Percentiles rank a stretch among this genome's conserved stretches.
phyloP scores from a whole-genome alignment of 2,113 vertebrate genomes.

The Melanerpes formicivorus region DNA sequence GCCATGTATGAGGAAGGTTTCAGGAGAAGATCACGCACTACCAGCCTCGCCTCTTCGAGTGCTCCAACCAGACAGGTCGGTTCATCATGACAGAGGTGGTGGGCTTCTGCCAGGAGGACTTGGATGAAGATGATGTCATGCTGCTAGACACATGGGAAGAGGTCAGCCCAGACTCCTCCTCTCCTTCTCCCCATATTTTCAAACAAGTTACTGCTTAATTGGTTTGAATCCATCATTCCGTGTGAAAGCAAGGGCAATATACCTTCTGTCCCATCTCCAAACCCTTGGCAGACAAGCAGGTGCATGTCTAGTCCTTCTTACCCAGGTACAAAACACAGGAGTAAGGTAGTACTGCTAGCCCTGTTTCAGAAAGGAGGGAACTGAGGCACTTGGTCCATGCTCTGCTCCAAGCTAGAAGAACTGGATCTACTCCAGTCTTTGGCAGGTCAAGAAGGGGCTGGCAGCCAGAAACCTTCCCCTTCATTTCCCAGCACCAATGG shows the following conservation, averaged over 20 bases:
- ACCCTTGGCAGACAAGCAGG: background rate
- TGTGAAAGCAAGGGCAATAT: background rate
- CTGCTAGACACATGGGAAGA: slow-evolving; percentile 93
- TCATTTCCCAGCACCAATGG: background rate
- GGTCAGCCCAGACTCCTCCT: slow-evolving; percentile 72
- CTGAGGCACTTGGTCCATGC: background rate
- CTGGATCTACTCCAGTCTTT: background rate
- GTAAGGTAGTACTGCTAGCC: background rate
- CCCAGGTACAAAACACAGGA: background rate
- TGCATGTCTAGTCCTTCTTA: background rate
- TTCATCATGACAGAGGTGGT: slow-evolving; percentile 88
- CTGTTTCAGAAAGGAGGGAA: background rate
- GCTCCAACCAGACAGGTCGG: slow-evolving; percentile 89
- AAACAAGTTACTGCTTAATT: background rate
- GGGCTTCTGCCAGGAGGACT: slow-evolving; percentile 85
- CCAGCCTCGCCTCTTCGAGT: slow-evolving; percentile 88
- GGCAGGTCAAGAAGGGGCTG: background rate
- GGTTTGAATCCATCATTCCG: background rate
- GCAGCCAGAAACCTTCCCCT: background rate
- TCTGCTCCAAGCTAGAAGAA: background rate
- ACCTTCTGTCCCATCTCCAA: background rate
- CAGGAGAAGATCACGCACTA: slow-evolving; percentile 75
- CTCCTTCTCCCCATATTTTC: background rate
- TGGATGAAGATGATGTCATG: slow-evolving; percentile 93
- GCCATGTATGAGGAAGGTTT: slow-evolving; percentile 70